A percentile compares a stretch with the other conserved stretches of the same genome.
Conservation (phyloP, 2,797 vertebrate genomes). For the Rhinatrema bivittatum region DNA sequence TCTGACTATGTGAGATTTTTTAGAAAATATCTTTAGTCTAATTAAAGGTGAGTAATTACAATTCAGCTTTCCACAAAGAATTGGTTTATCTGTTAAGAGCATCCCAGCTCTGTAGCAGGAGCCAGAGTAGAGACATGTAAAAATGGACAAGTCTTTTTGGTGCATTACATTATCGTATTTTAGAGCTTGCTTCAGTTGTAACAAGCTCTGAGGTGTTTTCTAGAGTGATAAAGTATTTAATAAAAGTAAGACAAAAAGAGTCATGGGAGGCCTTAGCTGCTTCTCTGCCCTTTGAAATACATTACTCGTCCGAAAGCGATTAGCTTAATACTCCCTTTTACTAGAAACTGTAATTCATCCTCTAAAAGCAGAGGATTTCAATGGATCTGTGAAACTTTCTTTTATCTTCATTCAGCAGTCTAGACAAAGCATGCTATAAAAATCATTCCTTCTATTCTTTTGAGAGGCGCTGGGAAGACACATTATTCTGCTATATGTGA, state of each 20-base stretch:
- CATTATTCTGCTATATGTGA: too few relatives aligned
- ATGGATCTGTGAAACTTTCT: constrained; percentile 10
- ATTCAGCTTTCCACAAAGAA: background rate
- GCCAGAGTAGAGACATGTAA: background rate
- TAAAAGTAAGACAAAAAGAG: constrained; percentile 45
- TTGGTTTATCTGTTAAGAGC: accelerated
- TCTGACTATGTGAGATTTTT: background rate
- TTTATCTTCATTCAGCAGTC: constrained; percentile 11
- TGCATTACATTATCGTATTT: constrained; percentile 15
- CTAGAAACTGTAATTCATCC: constrained; percentile 32
- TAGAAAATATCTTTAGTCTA: accelerated
- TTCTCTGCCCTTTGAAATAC: constrained; percentile 36
- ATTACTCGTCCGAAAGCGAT: constrained; percentile 30
- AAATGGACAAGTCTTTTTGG: background rate
- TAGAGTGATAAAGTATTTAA: constrained; percentile 44
- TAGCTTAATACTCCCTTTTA: constrained; percentile 33
- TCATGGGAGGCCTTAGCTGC: constrained; percentile 23
- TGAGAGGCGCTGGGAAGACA: too few relatives aligned
- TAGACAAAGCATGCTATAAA: constrained; percentile 2
- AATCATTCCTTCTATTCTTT: too few relatives aligned
- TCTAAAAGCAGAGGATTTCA: constrained; percentile 22
- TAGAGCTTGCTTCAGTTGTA: constrained; percentile 9
- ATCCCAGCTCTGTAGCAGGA: background rate
- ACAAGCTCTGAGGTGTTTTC: constrained; percentile 32
- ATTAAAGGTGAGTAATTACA: background rate